Base-by-base conservation (phyloP, 2,888 invertebrate genomes). In the Habrosyne pyritoides region DNA sequence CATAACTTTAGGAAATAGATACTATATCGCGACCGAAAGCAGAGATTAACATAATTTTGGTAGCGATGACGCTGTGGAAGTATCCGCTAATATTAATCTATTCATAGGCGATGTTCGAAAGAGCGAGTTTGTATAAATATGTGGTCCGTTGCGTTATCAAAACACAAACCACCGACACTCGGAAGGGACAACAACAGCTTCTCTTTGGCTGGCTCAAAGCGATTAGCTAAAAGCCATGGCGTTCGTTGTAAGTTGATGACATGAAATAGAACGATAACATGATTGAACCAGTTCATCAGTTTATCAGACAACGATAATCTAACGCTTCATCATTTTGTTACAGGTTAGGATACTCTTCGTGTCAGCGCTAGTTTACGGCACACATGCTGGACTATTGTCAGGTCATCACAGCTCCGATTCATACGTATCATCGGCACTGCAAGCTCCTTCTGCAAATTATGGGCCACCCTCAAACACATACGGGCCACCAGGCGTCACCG, bases 221-320 rank as follows among this genome's bases (percentile, higher is more conserved):
- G 92, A 70, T 90, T 92, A 92, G 92, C 92, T 92, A 90, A 82
- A 71, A 91, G 92, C 91, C 91, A 92, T 92, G 91, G 88, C 89
- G 77, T 91, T 88, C 82, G 76, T 89, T 86, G 92, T 92, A 88
- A 92, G 92, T 92, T 71, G 30, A 70, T 66, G 53, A 59, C 48
- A 66, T 60, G 56, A 65, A 54, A 65, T 28, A 42, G 60, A 48
- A 24, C 21, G 46, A 33, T 12, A 36, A 53, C 26, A 60, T 48
- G 36, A 51, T 52, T 42, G 22, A 48, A 18, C 42, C 46, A 50
- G 28, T 28, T 36, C 28, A 28, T 28, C 28, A 2, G 5, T 33
- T 36, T 14, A 36, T 14, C 36, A 36, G 3, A 6, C 36, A 14
- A 14, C 6, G 0, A 12, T 12, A 36, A 36, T 18, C 18, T 18